Percentiles rank a stretch among this genome's conserved stretches.
Evolutionary conservation across 2,888 invertebrate genomes (phyloP).

Genomic region (Crematogaster levior): DNA sequence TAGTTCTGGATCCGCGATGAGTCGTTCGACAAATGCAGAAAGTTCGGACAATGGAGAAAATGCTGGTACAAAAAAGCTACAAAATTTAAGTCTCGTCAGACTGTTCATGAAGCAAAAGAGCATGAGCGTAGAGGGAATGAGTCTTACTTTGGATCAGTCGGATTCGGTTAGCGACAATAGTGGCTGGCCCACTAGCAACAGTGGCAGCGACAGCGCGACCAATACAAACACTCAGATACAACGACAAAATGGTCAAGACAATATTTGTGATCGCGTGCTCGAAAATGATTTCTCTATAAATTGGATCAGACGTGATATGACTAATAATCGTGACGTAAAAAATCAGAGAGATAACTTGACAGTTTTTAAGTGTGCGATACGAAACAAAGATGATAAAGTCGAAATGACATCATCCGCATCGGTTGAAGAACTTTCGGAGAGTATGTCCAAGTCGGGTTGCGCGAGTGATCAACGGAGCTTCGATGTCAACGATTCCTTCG

Average conservation of each 20-base stretch:
- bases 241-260: constrained; percentile 76
- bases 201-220: constrained; percentile 87
- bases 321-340: constrained; percentile 71
- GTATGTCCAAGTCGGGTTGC: constrained; percentile 83
- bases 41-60: constrained; percentile 82
- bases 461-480: constrained; percentile 57
- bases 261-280: constrained; percentile 67
- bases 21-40: constrained; percentile 82
- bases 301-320: constrained; percentile 82
- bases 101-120: constrained; percentile 96
- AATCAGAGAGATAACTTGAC: constrained; percentile 71
- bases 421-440: constrained; percentile 86
- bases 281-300: constrained; percentile 83
- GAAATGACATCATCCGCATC: constrained; percentile 85
- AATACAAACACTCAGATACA: constrained; percentile 81
- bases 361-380: constrained; percentile 73
- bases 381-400: constrained; percentile 86
- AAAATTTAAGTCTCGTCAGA: constrained; percentile 93
- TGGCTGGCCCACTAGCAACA: constrained; percentile 90
- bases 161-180: constrained; percentile 89
- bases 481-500: constrained; percentile 49
- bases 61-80: constrained; percentile 86
- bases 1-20: constrained; percentile 81
- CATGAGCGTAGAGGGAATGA: constrained; percentile 92
- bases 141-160: constrained; percentile 91